Evolutionary conservation across 2,888 invertebrate genomes (phyloP).

Genomic region (Pardosa pseudoannulata): DNA sequence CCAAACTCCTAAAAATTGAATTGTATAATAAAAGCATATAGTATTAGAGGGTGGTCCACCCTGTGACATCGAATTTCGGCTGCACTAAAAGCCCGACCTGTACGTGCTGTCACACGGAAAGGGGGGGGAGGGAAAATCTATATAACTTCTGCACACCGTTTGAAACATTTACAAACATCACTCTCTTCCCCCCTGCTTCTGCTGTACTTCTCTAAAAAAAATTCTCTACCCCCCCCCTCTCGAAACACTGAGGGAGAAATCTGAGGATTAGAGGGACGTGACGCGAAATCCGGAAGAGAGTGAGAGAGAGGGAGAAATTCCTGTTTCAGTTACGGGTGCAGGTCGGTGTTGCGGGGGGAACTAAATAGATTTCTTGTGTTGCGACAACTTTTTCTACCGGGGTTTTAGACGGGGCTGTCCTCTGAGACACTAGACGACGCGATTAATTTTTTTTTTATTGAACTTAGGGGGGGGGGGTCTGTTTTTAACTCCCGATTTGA

Average conservation of each 20-base stretch:
- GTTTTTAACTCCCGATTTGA: too few species aligned
- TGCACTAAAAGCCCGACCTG: neutral
- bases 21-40: neutral
- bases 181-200: neutral
- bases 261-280: slow-evolving; percentile 64
- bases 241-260: neutral
- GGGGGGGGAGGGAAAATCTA: neutral
- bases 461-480: too few species aligned
- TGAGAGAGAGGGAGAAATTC: neutral
- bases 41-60: neutral
- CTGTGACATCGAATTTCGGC: neutral
- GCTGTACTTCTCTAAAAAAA: too few species aligned
- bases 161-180: slow-evolving; percentile 56
- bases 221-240: neutral
- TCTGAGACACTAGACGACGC: too few species aligned
- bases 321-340: neutral
- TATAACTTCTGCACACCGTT: slow-evolving; percentile 19
- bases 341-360: too few species aligned
- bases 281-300: slow-evolving; percentile 55
- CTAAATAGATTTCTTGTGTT: slow-evolving; percentile 55
- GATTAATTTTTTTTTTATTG: too few species aligned
- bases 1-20: neutral
- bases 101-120: neutral
- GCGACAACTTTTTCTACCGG: neutral
- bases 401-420: too few species aligned